These are phyloP conservation scores for Mus caroli DNA, from an alignment of 2,797 vertebrate genomes.

Conservation along the genomic window DNA sequence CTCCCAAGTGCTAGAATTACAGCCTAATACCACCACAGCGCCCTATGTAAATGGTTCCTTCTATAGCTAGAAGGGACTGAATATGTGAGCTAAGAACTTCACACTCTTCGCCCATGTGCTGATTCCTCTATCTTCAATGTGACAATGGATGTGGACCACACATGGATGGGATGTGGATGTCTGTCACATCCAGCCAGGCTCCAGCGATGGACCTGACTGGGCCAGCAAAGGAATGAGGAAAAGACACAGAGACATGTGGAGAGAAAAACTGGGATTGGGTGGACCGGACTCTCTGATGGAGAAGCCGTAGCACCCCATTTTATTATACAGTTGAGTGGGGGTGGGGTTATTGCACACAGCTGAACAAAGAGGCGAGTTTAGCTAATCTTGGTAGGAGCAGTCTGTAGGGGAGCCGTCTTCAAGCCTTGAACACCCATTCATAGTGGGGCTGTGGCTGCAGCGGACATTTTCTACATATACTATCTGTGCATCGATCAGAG, in stretches of 20 bases:
- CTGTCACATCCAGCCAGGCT: not conserved
- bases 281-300: not conserved
- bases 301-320: not conserved
- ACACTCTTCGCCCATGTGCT: not conserved
- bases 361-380: no score
- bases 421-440: not conserved
- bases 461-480: not conserved
- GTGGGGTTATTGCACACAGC: not conserved
- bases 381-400: not conserved
- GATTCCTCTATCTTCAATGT: not conserved
- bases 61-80: not conserved
- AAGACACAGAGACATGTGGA: not conserved
- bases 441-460: not conserved
- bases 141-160: rapidly evolving
- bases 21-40: not conserved
- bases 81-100: not conserved
- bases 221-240: not conserved
- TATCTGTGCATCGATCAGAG: not conserved
- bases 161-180: not conserved
- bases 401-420: not conserved
- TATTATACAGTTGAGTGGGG: not conserved
- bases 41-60: not conserved
- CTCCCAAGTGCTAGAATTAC: not conserved
- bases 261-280: not conserved
- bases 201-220: not conserved